Evolutionary conservation across 2,888 invertebrate species (phyloP).

Genomic region (Drosophila kuntzei): DNA sequence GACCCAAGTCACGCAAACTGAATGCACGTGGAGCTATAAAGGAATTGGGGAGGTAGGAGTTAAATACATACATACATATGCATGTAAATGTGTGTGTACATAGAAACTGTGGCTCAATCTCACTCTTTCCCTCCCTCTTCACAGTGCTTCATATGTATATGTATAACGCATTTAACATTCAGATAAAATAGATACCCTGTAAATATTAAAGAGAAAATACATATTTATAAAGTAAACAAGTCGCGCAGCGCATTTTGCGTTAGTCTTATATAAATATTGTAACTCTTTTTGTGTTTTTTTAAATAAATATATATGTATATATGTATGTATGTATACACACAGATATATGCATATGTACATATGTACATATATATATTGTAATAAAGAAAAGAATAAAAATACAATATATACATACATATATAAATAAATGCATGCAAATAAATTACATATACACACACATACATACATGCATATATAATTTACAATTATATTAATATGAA

Average conservation of each 20-base stretch:
- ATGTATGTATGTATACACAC: conserved; percentile 14
- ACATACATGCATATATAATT: conserved; percentile 11
- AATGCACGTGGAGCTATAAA: conserved; percentile 2
- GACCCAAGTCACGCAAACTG: background rate
- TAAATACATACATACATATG: background rate
- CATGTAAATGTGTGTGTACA: background rate
- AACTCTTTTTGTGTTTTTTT: conserved; percentile 61
- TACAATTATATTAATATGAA: conserved; percentile 21
- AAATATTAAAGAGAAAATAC: conserved; percentile 39
- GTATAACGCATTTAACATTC: conserved; percentile 28
- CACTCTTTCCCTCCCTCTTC: background rate
- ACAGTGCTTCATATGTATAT: conserved; percentile 14
- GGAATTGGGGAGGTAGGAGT: too few species aligned
- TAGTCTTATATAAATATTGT: conserved; percentile 74
- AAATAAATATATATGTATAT: conserved; percentile 14
- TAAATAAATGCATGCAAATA: conserved; percentile 23
- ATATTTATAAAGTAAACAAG: background rate
- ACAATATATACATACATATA: too few species aligned
- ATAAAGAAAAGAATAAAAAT: conserved; percentile 4
- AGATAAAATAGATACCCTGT: conserved; percentile 35
- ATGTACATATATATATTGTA: conserved; percentile 17
- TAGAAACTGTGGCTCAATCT: background rate
- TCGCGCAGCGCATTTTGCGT: conserved; percentile 30
- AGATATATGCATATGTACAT: conserved; percentile 6
- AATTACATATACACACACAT: conserved; percentile 17